A percentile compares a stretch with the other conserved stretches of the same genome.
Evolutionary conservation across 2,888 invertebrate genomes (phyloP).

Genomic region (Hirtodrosophila cameraria): DNA sequence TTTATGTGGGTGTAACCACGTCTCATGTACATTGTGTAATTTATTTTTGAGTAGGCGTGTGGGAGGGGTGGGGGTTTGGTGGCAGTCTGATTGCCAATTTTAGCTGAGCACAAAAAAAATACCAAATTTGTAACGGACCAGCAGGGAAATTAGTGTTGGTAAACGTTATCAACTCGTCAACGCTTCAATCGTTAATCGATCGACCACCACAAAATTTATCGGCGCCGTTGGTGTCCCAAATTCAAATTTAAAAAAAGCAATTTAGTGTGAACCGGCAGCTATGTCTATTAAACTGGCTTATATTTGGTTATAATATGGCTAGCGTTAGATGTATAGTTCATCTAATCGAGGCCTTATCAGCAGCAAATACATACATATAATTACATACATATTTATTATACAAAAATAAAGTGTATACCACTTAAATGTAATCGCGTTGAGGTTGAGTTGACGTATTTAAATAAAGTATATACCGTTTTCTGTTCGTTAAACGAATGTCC

Average conservation of each 20-base stretch:
- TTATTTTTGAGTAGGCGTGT: conserved; percentile 51
- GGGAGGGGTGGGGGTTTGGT: conserved; percentile 5
- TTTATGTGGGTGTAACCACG: conserved; percentile 52
- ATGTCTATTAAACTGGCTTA: conserved; percentile 22
- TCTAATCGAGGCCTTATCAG: conserved; percentile 53
- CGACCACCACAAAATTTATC: conserved; percentile 7
- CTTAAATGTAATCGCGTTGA: conserved; percentile 64
- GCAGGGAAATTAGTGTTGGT: conserved; percentile 15
- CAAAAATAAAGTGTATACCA: conserved; percentile 42
- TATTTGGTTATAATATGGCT: conserved; percentile 52
- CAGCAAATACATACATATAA: conserved; percentile 46
- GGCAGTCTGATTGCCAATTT: conserved; percentile 5
- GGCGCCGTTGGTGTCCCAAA: conserved; percentile 6
- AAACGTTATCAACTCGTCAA: not conserved
- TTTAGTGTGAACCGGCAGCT: not conserved
- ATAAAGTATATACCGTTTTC: conserved; percentile 71
- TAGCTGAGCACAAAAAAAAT: conserved; percentile 16
- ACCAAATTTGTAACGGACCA: conserved; percentile 8
- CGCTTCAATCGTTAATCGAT: conserved; percentile 19
- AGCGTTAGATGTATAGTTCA: conserved; percentile 48
- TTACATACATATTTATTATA: conserved; percentile 45
- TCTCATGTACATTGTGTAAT: conserved; percentile 74
- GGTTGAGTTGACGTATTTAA: conserved; percentile 63
- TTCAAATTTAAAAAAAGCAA: not conserved
- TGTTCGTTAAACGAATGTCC: conserved; percentile 65